A percentile compares a stretch with the other conserved stretches of the same genome.
Conservation (phyloP, 1,140 invertebrate species). For the Trichonephila inaurata region DNA sequence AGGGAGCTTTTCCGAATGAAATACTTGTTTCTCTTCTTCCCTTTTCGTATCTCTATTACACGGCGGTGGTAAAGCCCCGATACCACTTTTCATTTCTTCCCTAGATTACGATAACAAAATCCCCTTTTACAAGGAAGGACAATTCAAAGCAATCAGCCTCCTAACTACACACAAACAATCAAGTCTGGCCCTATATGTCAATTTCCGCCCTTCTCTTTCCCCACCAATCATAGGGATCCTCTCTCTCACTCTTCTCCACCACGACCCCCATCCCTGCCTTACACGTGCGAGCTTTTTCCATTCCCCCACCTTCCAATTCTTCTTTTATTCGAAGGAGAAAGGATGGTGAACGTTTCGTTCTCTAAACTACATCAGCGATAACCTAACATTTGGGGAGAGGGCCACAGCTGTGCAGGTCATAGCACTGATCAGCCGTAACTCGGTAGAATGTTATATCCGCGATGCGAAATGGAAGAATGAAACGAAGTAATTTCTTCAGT, state of each 20-base stretch:
- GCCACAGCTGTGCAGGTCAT: slow-evolving; percentile 63
- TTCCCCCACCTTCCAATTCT: background rate
- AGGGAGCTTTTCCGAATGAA: background rate
- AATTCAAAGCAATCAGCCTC: slow-evolving; percentile 71
- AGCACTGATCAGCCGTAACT: slow-evolving; percentile 62
- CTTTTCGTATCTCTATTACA: slow-evolving; percentile 61
- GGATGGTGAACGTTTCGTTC: slow-evolving; percentile 48
- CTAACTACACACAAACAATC: slow-evolving; percentile 75
- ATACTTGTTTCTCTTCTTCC: slow-evolving; percentile 50
- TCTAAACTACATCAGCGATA: slow-evolving; percentile 69
- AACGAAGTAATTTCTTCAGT: background rate
- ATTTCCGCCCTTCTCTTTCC: slow-evolving; percentile 60
- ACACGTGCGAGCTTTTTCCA: background rate
- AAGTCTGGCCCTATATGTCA: slow-evolving; percentile 68
- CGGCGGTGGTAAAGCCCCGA: slow-evolving; percentile 29
- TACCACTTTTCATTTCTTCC: slow-evolving; percentile 71
- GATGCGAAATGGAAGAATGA: slow-evolving; percentile 13
- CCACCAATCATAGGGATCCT: slow-evolving; percentile 25
- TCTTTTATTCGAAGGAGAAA: slow-evolving; percentile 23
- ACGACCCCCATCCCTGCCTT: background rate
- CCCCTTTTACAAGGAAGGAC: slow-evolving; percentile 66
- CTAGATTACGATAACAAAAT: slow-evolving; percentile 65
- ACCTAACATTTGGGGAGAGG: slow-evolving; percentile 44
- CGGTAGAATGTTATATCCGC: background rate
- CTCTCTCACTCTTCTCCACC: background rate